A percentile compares a stretch with the other conserved stretches of the same genome.
phyloP scores from a whole-genome alignment of 2,113 vertebrate species.

The Stictonetta naevosa region DNA sequence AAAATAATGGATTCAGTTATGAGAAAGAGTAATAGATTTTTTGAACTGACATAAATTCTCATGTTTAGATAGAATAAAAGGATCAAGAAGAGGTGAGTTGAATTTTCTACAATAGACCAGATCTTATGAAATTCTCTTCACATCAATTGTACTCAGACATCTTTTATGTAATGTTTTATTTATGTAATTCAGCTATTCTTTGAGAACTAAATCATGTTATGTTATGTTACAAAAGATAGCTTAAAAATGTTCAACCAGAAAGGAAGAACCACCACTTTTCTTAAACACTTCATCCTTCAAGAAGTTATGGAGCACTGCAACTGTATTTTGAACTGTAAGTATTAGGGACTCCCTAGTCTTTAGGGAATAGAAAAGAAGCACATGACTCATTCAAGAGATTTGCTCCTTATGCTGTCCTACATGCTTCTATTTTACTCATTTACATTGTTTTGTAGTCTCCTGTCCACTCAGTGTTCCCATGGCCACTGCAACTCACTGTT shows the following conservation, averaged over 20 bases:
- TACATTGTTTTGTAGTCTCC: background rate
- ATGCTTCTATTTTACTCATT: background rate
- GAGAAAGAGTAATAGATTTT: slow-evolving; percentile 75
- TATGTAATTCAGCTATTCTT: slow-evolving; percentile 75
- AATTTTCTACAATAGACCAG: slow-evolving; percentile 67
- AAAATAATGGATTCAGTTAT: slow-evolving; percentile 78
- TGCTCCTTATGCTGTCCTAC: background rate
- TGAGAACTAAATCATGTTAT: slow-evolving; percentile 64
- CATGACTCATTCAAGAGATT: background rate
- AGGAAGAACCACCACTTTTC: slow-evolving; percentile 44
- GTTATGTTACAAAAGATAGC: slow-evolving; percentile 56
- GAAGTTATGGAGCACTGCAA: background rate
- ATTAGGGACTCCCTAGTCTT: background rate
- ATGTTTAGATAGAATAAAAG: slow-evolving; percentile 72
- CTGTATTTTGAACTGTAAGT: background rate
- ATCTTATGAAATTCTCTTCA: slow-evolving; percentile 68
- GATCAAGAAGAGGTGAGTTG: slow-evolving; percentile 71
- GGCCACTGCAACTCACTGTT: background rate
- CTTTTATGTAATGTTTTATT: slow-evolving; percentile 77
- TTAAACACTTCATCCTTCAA: background rate
- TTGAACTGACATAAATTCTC: slow-evolving; percentile 74
- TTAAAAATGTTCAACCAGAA: slow-evolving; percentile 47
- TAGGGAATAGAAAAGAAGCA: background rate
- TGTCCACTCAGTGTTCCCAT: too few relatives aligned
- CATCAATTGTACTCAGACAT: slow-evolving; percentile 66